Percentiles rank a stretch among this genome's conserved stretches.
Conservation (phyloP, 2,888 invertebrate species). For the Shargacucullia verbasci region DNA sequence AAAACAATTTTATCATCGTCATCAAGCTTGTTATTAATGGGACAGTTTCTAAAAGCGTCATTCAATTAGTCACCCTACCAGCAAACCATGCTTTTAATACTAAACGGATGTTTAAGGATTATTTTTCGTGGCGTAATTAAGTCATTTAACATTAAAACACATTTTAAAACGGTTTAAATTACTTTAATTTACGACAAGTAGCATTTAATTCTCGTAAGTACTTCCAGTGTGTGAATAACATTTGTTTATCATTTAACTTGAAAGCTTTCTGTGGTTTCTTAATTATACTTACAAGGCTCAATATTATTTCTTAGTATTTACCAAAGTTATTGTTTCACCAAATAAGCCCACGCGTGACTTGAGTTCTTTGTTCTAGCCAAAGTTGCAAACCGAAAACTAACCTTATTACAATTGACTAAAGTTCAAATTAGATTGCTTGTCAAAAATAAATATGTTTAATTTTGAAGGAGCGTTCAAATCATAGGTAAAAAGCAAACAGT, state of each 20-base stretch:
- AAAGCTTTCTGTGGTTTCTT: conserved; percentile 61
- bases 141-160: conserved; percentile 67
- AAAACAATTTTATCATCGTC: conserved; percentile 46
- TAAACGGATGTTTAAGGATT: conserved; percentile 70
- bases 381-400: conserved; percentile 36
- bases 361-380: conserved; percentile 46
- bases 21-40: conserved; percentile 45
- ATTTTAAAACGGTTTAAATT: conserved; percentile 67
- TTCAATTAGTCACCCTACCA: conserved; percentile 56
- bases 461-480: conserved; percentile 70
- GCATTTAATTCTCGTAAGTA: conserved; percentile 36
- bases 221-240: conserved; percentile 40
- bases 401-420: conserved; percentile 17
- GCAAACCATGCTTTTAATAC: conserved; percentile 56
- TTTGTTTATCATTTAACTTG: conserved; percentile 56
- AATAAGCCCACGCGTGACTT: conserved; percentile 67
- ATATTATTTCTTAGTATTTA: conserved; percentile 65
- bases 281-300: conserved; percentile 54
- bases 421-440: conserved; percentile 7
- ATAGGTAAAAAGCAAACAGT: conserved; percentile 83
- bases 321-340: conserved; percentile 69
- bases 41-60: conserved; percentile 47
- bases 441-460: conserved; percentile 55
- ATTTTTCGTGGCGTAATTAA: conserved; percentile 69
- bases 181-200: conserved; percentile 63